Base-by-base conservation (phyloP, 2,797 vertebrate species). In the Columba guinea region DNA sequence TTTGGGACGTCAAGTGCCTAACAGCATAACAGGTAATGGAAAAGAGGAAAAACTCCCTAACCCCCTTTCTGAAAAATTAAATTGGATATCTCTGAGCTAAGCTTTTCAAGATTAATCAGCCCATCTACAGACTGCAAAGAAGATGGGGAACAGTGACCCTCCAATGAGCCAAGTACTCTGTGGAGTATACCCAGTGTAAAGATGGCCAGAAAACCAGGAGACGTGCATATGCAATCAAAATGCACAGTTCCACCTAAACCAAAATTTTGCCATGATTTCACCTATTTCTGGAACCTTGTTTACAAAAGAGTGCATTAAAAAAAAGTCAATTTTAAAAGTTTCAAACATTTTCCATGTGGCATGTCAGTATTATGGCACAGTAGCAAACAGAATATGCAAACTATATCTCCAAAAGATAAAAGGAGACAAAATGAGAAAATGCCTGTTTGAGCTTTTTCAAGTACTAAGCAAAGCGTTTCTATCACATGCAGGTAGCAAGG, bases 231-330 rank as follows among this genome's bases (percentile, higher is more conserved):
- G 41, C 32, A 27, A 20, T 18, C 44, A 65, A 79, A 83, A 89
- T 0, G 9, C 5, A 69, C 3, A 0, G 11, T 51, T 86, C 6
- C 24, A 44, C 14, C 46, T 20, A 76, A 30, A 58, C 2, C 3
- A 34, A 79, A 65, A 48, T 37, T 58, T 58, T 48, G 5, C 9
- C 21, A 35, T 3, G 0, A 58, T 49, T 10, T 60, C 3, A 65
- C 2, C 3, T 59, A 39, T 30, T 67, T 77, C 18, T 76, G 22
- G 15, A 77, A 49, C 4, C 7, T 15, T 21, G 26, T 14, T 65
- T 41, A 56, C 24, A 58, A 59, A 68, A 16, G 48, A 10, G 2
- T 3, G 6, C 28, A 80, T 27, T 26, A 18, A 58, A 49, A 82
- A 67, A 26, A 32, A 11, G 37, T 9, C 2, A 12, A 7, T 20